phyloP scores from a whole-genome alignment of 2,113 vertebrate genomes.

The Mola mola region DNA sequence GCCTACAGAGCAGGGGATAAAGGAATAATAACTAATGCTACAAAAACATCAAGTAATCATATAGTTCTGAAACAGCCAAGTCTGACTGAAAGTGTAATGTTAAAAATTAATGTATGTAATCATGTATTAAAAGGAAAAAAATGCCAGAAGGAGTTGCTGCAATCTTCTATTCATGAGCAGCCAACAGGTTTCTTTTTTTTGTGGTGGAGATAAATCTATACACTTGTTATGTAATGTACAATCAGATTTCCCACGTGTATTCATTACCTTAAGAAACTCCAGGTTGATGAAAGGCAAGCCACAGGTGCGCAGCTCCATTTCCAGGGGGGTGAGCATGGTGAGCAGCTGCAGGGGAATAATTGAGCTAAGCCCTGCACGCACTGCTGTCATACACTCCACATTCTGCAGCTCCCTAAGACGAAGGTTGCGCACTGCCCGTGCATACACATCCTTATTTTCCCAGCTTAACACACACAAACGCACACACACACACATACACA shows the following conservation, averaged over 20 bases:
- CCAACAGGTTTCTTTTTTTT: too few relatives aligned
- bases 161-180: too few relatives aligned
- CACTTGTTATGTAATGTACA: not conserved
- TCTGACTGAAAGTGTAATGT: too few relatives aligned
- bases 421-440: constrained; percentile 87
- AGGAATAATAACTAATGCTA: too few relatives aligned
- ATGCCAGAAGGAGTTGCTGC: too few relatives aligned
- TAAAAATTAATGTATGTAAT: too few relatives aligned
- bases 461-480: constrained; percentile 80
- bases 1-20: constrained; percentile 81
- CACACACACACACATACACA: too few relatives aligned
- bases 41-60: too few relatives aligned
- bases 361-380: constrained; percentile 90
- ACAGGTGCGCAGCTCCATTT: constrained; percentile 95
- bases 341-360: constrained; percentile 98
- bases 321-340: constrained; percentile 89
- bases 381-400: constrained; percentile 89
- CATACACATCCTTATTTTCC: constrained; percentile 96
- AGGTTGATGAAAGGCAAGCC: constrained; percentile 95
- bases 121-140: too few relatives aligned
- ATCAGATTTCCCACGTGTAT: not conserved
- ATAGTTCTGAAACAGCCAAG: too few relatives aligned
- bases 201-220: too few relatives aligned
- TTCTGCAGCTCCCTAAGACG: constrained; percentile 93
- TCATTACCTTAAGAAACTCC: constrained; percentile 94